These are phyloP conservation scores for Callinectes sapidus DNA, from an alignment of 2,888 invertebrate species.

Conservation along the genomic window DNA sequence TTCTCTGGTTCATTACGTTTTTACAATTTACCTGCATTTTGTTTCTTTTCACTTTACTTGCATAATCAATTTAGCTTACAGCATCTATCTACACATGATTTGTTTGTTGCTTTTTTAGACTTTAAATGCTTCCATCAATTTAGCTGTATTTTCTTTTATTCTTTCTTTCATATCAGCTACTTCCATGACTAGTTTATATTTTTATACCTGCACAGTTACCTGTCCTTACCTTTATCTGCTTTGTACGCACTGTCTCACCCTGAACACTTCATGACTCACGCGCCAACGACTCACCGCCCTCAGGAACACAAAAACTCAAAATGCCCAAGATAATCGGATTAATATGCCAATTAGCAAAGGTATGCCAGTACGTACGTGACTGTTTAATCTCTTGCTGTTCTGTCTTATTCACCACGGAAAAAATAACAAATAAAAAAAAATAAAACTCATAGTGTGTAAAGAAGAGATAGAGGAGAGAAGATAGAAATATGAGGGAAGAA, in stretches of 20 bases:
- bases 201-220: too few relatives aligned
- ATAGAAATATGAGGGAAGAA: not conserved
- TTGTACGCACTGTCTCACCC: not conserved
- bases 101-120: too few relatives aligned
- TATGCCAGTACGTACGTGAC: not conserved
- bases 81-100: too few relatives aligned
- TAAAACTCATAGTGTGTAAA: not conserved
- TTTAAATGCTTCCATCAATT: too few relatives aligned
- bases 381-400: not conserved
- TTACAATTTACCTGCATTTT: not conserved
- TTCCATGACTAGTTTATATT: too few relatives aligned
- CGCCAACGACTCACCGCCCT: not conserved
- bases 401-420: not conserved
- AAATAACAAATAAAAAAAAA: not conserved
- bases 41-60: too few relatives aligned
- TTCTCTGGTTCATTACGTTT: not conserved
- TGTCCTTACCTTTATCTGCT: not conserved
- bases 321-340: not conserved
- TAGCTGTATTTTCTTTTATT: too few relatives aligned
- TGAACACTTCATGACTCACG: not conserved
- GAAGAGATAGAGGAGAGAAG: not conserved
- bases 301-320: not conserved
- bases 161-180: too few relatives aligned
- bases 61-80: too few relatives aligned
- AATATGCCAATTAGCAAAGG: not conserved